phyloP scores from a whole-genome alignment of 2,113 vertebrate genomes.

The Oophaga pumilio region DNA sequence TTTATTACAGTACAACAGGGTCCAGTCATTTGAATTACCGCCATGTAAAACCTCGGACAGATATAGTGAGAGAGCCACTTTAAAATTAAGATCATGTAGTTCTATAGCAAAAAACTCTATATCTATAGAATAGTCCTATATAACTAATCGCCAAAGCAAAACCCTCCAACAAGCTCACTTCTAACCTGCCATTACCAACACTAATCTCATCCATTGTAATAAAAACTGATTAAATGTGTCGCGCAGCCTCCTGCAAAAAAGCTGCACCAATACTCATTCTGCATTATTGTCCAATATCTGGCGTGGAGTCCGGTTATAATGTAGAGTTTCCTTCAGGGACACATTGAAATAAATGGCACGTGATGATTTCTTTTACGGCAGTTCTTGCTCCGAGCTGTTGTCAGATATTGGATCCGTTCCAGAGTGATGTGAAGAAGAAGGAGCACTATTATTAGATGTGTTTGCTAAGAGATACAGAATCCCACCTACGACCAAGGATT shows the following conservation, averaged over 20 bases:
- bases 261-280: neutral
- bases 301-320: neutral
- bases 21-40: neutral
- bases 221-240: neutral
- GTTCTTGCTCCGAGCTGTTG: conserved; percentile 33
- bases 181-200: neutral
- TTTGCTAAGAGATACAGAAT: conserved; percentile 50
- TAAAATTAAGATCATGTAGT: neutral
- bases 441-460: conserved; percentile 55
- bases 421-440: conserved; percentile 45
- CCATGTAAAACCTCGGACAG: neutral
- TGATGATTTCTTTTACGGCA: conserved; percentile 21
- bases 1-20: neutral
- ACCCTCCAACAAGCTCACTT: neutral
- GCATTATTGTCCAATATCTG: conserved; percentile 16
- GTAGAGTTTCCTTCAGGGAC: neutral
- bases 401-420: conserved; percentile 52
- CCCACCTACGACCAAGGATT: conserved; percentile 21
- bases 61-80: neutral
- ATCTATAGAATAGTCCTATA: neutral
- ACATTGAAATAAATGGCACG: conserved; percentile 6
- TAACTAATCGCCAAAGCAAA: neutral
- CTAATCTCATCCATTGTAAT: neutral
- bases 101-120: neutral
- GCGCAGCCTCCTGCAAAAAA: neutral